Evolutionary conservation across 2,888 invertebrate species (phyloP).

Genomic region (Hesperia comma): DNA sequence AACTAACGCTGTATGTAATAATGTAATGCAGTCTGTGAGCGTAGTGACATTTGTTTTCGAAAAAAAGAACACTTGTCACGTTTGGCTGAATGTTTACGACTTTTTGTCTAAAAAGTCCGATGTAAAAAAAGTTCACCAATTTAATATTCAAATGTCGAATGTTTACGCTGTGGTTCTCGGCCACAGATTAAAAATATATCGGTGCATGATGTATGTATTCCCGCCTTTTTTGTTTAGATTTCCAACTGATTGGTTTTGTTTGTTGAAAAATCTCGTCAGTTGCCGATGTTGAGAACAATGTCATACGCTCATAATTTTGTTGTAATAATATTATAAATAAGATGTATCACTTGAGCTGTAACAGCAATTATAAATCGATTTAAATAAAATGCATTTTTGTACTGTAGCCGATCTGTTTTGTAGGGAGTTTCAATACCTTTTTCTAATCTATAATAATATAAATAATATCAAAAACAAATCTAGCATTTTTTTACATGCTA

Average conservation of each 20-base stretch:
- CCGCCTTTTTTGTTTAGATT: not conserved
- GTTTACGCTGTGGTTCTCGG: not conserved
- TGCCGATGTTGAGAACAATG: conserved; percentile 4
- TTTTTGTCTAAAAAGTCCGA: conserved; percentile 26
- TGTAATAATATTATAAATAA: conserved; percentile 34
- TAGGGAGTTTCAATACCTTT: not conserved
- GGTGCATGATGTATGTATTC: not conserved
- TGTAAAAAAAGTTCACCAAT: conserved; percentile 23
- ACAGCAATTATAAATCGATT: no score
- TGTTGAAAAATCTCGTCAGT: conserved; percentile 18
- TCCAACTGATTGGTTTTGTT: conserved; percentile 21
- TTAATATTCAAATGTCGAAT: not conserved
- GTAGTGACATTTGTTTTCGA: not conserved
- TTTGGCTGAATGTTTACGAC: conserved; percentile 33
- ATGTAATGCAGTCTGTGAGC: conserved; percentile 15
- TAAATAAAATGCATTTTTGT: conserved; percentile 10
- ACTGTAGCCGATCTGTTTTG: conserved; percentile 4
- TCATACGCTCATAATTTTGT: conserved; percentile 16
- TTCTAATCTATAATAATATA: conserved; percentile 4
- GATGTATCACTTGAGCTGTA: conserved; percentile 24
- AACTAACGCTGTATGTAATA: not conserved
- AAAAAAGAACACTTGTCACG: not conserved
- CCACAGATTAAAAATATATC: not conserved
- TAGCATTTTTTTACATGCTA: conserved; percentile 18
- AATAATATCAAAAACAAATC: not conserved